Evolutionary conservation across 1,140 invertebrate genomes (phyloP).

Genomic region (Drosophila albomicans): DNA sequence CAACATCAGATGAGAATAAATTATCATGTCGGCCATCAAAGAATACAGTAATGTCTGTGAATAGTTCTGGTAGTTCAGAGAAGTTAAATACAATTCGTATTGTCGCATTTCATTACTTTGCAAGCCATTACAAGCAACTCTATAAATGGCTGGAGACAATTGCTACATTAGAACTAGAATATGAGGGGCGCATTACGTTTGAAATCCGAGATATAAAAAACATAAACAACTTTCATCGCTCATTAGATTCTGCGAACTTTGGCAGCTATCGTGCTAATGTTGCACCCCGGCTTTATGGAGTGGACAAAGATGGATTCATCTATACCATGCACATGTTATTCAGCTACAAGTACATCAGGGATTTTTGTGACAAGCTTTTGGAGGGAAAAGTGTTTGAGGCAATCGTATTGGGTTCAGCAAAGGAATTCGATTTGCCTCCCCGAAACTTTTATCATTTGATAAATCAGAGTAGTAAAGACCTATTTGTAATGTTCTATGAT

Average conservation of each 20-base stretch:
- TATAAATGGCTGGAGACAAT: conserved; percentile 35
- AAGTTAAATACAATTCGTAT: conserved; percentile 14
- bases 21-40: conserved; percentile 16
- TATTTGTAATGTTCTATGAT: conserved; percentile 52
- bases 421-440: conserved; percentile 20
- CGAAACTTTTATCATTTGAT: conserved; percentile 43
- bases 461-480: conserved; percentile 23
- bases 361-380: conserved; percentile 54
- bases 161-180: conserved; percentile 34
- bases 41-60: neutral
- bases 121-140: neutral
- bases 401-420: conserved; percentile 13
- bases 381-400: conserved; percentile 44
- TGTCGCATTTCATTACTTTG: conserved; percentile 49
- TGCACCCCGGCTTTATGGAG: conserved; percentile 46
- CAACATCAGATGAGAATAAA: conserved; percentile 3
- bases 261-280: conserved; percentile 40
- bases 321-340: conserved; percentile 61
- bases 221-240: conserved; percentile 20
- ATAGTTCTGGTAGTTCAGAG: neutral
- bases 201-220: conserved; percentile 29
- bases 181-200: conserved; percentile 36
- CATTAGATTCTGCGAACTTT: conserved; percentile 27
- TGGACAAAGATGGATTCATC: conserved; percentile 21
- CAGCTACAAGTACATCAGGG: conserved; percentile 45